Evolutionary conservation across 2,888 invertebrate genomes (phyloP), one percentile per base, ranked within the genome.

Genomic region (Limnephilus marmoratus): DNA sequence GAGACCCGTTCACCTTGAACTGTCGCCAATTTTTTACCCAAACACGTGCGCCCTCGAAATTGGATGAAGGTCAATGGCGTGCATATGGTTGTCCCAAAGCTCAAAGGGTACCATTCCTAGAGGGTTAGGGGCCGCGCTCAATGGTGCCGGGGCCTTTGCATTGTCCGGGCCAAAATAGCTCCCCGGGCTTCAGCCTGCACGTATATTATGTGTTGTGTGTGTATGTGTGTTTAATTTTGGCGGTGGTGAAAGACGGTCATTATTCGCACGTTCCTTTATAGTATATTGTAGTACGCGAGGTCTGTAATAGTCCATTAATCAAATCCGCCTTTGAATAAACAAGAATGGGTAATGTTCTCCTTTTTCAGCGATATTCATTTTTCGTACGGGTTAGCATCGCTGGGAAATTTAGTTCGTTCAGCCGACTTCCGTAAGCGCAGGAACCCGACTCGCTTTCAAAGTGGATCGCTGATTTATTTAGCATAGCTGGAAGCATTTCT

Each of bases 11-110:
- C 92, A 93, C 93, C 93, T 93, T 93, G 93, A 93, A 93, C 93
- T 93, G 93, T 93, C 93, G 92, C 93, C 90, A 91, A 89, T 93
- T 92, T 92, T 93, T 92, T 90, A 86, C 88, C 88, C 91, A 90
- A 85, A 93, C 93, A 93, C 93, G 93, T 93, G 93, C 92, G 93
- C 91, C 93, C 93, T 93, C 93, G 93, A 93, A 93, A 91, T 81
- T 87, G 92, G 91, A 91, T 90, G 93, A 93, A 93, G 93, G 93
- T 93, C 93, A 93, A 92, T 82, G 92, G 87, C 91, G 91, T 41
- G 41, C 81, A 87, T n/a, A 85, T 53, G 86, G 85, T 24, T 49
- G 31, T 68, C 29, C 68, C 68, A 68, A 68, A 68, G 68, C 68
- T 68, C 68, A 68, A 29, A 37, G 53, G 53, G 49, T 34, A 29